Conservation (phyloP, 2,888 invertebrate species). For the Agrochola lota region DNA sequence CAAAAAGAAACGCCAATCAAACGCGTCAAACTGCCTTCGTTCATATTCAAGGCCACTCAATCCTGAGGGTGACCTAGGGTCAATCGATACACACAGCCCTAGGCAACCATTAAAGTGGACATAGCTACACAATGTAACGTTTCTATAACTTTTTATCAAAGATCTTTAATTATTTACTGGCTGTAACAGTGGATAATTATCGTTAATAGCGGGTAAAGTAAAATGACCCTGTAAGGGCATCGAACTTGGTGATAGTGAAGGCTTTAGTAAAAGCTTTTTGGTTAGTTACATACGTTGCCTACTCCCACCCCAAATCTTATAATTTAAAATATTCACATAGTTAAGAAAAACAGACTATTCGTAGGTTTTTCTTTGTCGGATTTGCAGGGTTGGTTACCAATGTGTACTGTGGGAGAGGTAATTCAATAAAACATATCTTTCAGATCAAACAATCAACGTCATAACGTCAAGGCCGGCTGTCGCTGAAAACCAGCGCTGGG, state of each 20-base stretch:
- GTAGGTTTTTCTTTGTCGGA: neutral
- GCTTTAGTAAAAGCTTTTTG: neutral
- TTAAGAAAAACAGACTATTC: neutral
- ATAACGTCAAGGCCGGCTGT: no score
- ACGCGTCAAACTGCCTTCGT: neutral
- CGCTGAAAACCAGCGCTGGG: no score
- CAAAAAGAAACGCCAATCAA: neutral
- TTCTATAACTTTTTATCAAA: slow-evolving; percentile 1
- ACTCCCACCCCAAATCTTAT: neutral
- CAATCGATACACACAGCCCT: slow-evolving; percentile 58
- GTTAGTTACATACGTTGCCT: neutral
- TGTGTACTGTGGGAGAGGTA: neutral
- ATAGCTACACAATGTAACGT: slow-evolving; percentile 26
- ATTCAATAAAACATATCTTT: no score
- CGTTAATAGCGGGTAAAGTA: slow-evolving; percentile 4
- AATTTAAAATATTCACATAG: neutral
- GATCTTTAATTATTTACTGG: slow-evolving; percentile 43
- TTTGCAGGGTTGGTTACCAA: neutral
- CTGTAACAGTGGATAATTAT: slow-evolving; percentile 3
- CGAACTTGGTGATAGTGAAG: neutral
- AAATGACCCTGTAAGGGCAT: slow-evolving; percentile 12
- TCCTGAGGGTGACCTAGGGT: slow-evolving; percentile 47
- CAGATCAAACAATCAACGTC: no score
- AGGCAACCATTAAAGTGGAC: slow-evolving; percentile 18
- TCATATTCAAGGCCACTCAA: slow-evolving; percentile 25